Conservation (phyloP, 2,797 vertebrate genomes). For the Channa striata region DNA sequence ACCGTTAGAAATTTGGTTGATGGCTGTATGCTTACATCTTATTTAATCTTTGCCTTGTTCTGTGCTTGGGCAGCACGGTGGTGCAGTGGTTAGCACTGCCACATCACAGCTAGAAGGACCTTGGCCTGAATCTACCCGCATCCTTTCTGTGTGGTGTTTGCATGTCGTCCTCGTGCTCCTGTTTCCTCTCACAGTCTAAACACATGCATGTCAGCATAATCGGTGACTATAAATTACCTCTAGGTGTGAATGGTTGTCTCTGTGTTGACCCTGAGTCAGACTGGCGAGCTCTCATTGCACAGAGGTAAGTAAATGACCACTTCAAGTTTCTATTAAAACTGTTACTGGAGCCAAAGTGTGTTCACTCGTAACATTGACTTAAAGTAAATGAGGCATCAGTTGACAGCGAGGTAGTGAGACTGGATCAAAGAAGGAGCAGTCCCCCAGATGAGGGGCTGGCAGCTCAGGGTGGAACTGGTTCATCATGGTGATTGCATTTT, state of each 20-base stretch:
- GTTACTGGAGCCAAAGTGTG: slow-evolving; percentile 13
- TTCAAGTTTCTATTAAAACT: slow-evolving; percentile 1
- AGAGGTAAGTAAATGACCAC: slow-evolving; percentile 5
- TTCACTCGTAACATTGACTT: slow-evolving; percentile 19
- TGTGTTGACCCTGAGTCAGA: too few species aligned
- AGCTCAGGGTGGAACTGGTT: slow-evolving; percentile 33
- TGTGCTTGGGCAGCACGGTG: not conserved
- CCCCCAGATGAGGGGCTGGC: slow-evolving; percentile 41
- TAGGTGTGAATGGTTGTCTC: too few species aligned
- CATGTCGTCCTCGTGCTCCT: too few species aligned
- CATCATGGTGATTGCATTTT: slow-evolving; percentile 46
- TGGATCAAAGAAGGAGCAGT: slow-evolving; percentile 44
- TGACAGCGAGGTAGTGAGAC: slow-evolving; percentile 17
- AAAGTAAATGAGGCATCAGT: slow-evolving; percentile 38
- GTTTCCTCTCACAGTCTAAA: too few species aligned
- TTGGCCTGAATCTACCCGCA: too few species aligned
- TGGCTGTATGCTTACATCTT: not conserved
- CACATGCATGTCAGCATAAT: too few species aligned
- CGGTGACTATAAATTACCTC: too few species aligned
- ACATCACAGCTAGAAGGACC: too few species aligned
- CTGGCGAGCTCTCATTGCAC: too few species aligned
- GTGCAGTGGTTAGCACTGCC: too few species aligned
- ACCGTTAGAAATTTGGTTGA: slow-evolving; percentile 16
- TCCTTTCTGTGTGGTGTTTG: too few species aligned
- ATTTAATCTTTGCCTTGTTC: not conserved